Base-by-base conservation (phyloP, 2,797 vertebrate species). In the Tolypeutes matacus region DNA sequence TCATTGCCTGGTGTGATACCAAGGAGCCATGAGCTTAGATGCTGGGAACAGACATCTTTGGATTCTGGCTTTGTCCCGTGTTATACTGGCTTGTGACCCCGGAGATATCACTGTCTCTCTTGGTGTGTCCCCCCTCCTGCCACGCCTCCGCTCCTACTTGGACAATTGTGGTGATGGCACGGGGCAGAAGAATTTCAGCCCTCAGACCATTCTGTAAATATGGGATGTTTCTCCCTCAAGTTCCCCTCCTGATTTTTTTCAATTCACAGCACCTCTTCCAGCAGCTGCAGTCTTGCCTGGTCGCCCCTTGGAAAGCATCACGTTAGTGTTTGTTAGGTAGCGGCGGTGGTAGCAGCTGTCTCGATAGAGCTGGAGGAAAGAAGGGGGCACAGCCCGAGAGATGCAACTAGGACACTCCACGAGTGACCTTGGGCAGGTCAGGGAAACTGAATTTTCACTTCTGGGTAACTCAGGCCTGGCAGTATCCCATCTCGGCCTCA, bases 221-320 rank as follows among this genome's bases (percentile, higher is more conserved):
- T 18, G 65, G 39, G n/a, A 25, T 93, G 56, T 64, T 95, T 94
- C 96, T 76, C 73, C 17, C 73, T 93, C 53, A 86, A 85, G 84
- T 95, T 96, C 80, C 94, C 84, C 91, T 94, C 89, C 91, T 89
- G 80, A 89, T 96, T 95, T 95, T 80, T 96, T 96, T 96, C 95
- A 80, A 91, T 95, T 95, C 94, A 96, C 70, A 96, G 89, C 65
- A 72, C 86, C 75, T 84, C 91, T 95, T 58, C 23, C 31, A 77
- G 67, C 82, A 95, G 91, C 95, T 89, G 93, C 83, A 91, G 76
- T 80, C 80, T 75, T 0, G n/a, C 70, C 80, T 80, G 82, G 42
- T 87, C 69, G 87, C 67, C 46, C 89, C 91, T 95, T 31, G 49
- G 89, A 89, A 95, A n/a, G 82, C 42, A 9, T 86, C 82, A 0